Percentiles rank a stretch among this genome's conserved stretches.
Evolutionary conservation across 53 echinoderm and acorn worm genomes (phyloP).

Genomic region (Holothuria leucospilota): DNA sequence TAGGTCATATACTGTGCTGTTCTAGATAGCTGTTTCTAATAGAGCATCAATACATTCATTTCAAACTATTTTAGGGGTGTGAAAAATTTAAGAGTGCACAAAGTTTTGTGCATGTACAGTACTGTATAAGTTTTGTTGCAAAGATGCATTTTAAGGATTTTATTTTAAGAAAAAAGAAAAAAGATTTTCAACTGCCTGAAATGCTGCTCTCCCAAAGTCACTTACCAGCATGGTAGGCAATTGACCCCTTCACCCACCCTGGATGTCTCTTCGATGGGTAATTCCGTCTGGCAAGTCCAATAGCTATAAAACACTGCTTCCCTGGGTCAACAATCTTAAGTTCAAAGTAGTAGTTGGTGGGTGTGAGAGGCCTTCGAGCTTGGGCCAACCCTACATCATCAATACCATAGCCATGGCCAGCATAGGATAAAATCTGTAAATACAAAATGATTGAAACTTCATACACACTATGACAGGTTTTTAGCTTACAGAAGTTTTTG

Average conservation of each 20-base stretch:
- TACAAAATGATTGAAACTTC: not conserved
- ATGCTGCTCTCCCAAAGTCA: too few species aligned
- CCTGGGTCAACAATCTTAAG: constrained; percentile 96
- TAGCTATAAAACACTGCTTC: constrained; percentile 94
- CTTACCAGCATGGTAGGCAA: constrained; percentile 97
- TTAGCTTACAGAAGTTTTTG: too few species aligned
- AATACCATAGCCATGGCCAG: constrained; percentile 85
- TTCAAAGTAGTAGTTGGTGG: constrained; percentile 96
- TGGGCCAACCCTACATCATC: constrained; percentile 95
- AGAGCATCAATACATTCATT: too few species aligned
- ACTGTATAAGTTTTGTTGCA: too few species aligned
- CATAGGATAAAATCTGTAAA: constrained; percentile 82
- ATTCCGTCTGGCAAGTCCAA: constrained; percentile 86
- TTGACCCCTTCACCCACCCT: constrained; percentile 96
- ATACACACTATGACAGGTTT: not conserved
- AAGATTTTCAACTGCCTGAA: too few species aligned
- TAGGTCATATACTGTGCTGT: too few species aligned
- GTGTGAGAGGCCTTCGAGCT: constrained; percentile 84
- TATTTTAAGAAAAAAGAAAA: too few species aligned
- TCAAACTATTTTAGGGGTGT: too few species aligned
- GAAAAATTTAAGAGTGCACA: too few species aligned
- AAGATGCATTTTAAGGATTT: too few species aligned
- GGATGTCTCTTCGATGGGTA: constrained; percentile 93
- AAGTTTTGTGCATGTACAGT: too few species aligned
- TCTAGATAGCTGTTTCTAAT: too few species aligned